These are phyloP conservation scores for Ctena decussata DNA, from an alignment of 2,888 invertebrate genomes.

Conservation along the genomic window DNA sequence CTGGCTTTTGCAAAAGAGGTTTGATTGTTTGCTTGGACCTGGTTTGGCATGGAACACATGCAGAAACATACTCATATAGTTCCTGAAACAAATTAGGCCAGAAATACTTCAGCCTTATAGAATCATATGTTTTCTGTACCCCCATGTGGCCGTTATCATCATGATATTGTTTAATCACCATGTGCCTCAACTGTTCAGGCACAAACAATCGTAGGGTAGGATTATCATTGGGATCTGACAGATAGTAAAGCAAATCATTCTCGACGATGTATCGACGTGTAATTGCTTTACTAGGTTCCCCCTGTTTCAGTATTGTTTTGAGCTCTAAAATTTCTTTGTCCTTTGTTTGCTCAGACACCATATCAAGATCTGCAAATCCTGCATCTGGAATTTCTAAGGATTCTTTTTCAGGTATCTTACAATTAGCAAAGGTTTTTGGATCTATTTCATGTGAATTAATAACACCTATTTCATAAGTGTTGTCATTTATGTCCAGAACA, in stretches of 20 bases:
- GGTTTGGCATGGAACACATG: conserved; percentile 33
- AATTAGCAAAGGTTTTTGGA: conserved; percentile 16
- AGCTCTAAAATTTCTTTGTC: conserved; percentile 20
- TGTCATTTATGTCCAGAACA: conserved; percentile 31
- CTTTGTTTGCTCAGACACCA: conserved; percentile 23
- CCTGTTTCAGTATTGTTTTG: conserved; percentile 7
- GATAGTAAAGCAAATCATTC: conserved; percentile 40
- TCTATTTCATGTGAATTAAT: conserved; percentile 26
- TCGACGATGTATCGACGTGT: conserved; percentile 21
- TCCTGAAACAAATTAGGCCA: conserved; percentile 42
- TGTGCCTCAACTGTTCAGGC: conserved; percentile 16
- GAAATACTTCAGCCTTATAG: conserved; percentile 39
- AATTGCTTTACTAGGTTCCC: neutral
- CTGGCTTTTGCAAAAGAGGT: conserved; percentile 50
- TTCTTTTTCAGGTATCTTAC: neutral
- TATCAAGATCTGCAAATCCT: neutral
- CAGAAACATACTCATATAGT: conserved; percentile 9
- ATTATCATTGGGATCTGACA: conserved; percentile 45
- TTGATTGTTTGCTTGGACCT: conserved; percentile 24
- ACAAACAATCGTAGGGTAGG: conserved; percentile 41
- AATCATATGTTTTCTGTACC: conserved; percentile 16
- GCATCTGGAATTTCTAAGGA: neutral
- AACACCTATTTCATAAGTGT: conserved; percentile 17
- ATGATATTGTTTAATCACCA: conserved; percentile 43
- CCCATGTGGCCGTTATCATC: conserved; percentile 42